These are phyloP conservation scores for Thymelicus sylvestris DNA, from an alignment of 2,888 invertebrate species.

Conservation along the genomic window DNA sequence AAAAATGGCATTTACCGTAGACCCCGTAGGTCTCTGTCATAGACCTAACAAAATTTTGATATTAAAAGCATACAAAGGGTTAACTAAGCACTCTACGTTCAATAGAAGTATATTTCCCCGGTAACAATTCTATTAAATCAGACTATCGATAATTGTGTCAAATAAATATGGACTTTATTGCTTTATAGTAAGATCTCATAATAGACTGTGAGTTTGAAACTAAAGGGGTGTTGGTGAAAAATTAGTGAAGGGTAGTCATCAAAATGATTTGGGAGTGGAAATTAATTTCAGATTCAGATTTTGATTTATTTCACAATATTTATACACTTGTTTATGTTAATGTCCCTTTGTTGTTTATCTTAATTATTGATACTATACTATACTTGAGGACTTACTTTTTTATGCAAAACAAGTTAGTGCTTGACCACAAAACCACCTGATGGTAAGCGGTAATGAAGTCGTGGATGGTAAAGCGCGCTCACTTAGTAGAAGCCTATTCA, in stretches of 20 bases:
- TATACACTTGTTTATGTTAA: background rate
- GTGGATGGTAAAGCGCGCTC: too few relatives aligned
- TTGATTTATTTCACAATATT: background rate
- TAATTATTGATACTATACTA: too few relatives aligned
- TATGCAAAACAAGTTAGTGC: too few relatives aligned
- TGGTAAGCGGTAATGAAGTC: too few relatives aligned
- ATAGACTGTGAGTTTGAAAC: background rate
- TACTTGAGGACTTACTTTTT: too few relatives aligned
- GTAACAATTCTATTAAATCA: slow-evolving; percentile 17
- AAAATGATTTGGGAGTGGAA: slow-evolving; percentile 17
- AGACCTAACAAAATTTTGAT: background rate
- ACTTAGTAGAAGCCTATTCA: too few relatives aligned
- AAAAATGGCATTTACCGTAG: too few relatives aligned
- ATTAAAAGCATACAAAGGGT: slow-evolving; percentile 12
- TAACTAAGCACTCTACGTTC: slow-evolving; percentile 9
- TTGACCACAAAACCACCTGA: too few relatives aligned
- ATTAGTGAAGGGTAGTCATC: slow-evolving; percentile 19
- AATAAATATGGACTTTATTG: background rate
- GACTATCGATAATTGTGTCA: background rate
- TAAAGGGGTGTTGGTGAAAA: slow-evolving; percentile 21
- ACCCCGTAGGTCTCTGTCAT: too few relatives aligned
- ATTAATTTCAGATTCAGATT: background rate
- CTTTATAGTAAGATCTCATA: background rate
- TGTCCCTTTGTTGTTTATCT: background rate
- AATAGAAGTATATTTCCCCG: slow-evolving; percentile 19